Base-by-base conservation (phyloP, 1,140 invertebrate species). In the Harpegnathos saltator region DNA sequence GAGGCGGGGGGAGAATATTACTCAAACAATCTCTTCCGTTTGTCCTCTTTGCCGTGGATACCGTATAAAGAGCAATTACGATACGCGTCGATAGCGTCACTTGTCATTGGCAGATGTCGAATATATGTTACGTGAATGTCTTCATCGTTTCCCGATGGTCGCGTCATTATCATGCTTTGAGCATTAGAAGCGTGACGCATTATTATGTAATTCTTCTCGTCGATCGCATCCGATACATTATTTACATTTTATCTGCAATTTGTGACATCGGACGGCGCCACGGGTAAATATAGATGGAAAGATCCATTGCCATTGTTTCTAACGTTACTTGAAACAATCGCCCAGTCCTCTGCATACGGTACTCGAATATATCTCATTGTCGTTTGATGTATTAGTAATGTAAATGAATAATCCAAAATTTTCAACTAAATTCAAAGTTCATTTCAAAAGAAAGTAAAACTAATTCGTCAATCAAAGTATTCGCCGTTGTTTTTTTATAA, bases 121-220 rank as follows among this genome's bases (percentile, higher is more conserved):
- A 80, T 48, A 80, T 48, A 62, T 52, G 61, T 89, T 68, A 73
- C 50, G 61, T 56, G 74, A 72, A 89, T 71, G 58, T 84, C 86
- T 89, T 88, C 74, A 86, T 89, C 66, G 65, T 72, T 71, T 24
- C 33, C 12, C 22, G 44, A 22, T 80, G 26, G 22, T 54, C 22
- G 22, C 58, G 33, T 54, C 84, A 66, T 85, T 62, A 56, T 69
- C 33, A 54, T 68, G 15, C 65, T 24, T 75, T 26, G 66, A 78
- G 17, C n/a, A 71, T 56, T 50, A 73, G 48, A 15, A 56, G 50
- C 17, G 15, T 58, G 48, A 56, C 56, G 44, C 71, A 26, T 52
- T 52, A 63, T 83, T 88, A 74, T 66, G 56, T 81, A 88, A 87
- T 56, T 74, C 58, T 33, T 59, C n/a, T n/a, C 29, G n/a, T 48